phyloP scores from a whole-genome alignment of 1,140 invertebrate genomes.

The Hypsibius dujardini region DNA sequence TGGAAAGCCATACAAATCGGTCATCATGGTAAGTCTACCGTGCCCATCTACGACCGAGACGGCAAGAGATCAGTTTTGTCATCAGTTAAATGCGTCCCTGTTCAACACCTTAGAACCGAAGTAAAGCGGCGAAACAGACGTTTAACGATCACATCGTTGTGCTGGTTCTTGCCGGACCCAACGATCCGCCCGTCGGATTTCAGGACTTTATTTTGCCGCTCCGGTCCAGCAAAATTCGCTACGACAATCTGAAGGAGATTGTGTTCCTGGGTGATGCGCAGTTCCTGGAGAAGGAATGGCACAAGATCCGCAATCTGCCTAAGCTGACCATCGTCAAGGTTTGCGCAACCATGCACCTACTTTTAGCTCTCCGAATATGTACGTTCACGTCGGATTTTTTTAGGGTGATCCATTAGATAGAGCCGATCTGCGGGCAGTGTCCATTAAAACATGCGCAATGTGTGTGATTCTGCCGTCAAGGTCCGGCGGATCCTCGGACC shows the following conservation, averaged over 20 bases:
- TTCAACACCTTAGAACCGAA: not conserved
- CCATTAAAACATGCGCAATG: conserved; percentile 17
- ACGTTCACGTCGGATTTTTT: not conserved
- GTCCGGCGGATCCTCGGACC: conserved; percentile 2
- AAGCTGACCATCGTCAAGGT: conserved; percentile 3
- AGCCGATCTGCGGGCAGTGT: conserved; percentile 13
- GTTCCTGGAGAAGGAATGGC: conserved; percentile 12
- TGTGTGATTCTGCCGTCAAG: conserved; percentile 5
- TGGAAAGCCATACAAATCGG: not conserved
- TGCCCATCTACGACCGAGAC: no score
- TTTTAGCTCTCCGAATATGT: not conserved
- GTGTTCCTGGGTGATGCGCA: conserved; percentile 5
- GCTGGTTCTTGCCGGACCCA: conserved; percentile 3
- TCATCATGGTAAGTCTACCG: not conserved
- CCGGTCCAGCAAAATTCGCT: not conserved
- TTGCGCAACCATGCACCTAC: not conserved
- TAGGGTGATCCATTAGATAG: conserved; percentile 13
- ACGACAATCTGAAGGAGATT: conserved; percentile 5
- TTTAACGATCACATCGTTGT: conserved; percentile 15
- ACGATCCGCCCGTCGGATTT: conserved; percentile 3
- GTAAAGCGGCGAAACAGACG: not conserved
- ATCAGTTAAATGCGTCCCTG: no score
- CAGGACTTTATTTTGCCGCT: conserved; percentile 3
- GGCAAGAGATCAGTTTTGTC: no score
- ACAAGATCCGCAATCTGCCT: conserved; percentile 12